A percentile compares a stretch with the other conserved stretches of the same genome.
These are phyloP conservation scores for Pachydiplax longipennis DNA, from an alignment of 2,888 invertebrate species.

Conservation along the genomic window DNA sequence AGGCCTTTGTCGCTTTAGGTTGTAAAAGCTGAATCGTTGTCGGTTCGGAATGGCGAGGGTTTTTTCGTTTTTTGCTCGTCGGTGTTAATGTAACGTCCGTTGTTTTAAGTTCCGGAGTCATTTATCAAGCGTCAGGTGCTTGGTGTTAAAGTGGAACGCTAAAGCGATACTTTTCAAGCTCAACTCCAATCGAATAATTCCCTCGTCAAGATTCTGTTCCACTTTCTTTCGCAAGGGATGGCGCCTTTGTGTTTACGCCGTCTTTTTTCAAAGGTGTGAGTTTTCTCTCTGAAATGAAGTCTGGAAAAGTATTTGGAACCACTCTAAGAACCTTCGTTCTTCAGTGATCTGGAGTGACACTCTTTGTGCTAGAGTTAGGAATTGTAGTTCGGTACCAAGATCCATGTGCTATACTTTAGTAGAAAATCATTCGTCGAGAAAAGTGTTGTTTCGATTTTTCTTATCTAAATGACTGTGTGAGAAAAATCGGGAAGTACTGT, in stretches of 20 bases:
- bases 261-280: not conserved
- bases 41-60: not conserved
- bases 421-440: no score
- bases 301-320: no score
- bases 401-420: no score
- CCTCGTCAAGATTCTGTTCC: not conserved
- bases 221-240: not conserved
- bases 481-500: no score
- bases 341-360: no score
- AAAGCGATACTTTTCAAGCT: not conserved
- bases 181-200: not conserved
- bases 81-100: not conserved
- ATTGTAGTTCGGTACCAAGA: no score
- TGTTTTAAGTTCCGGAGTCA: conserved; percentile 1
- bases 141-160: not conserved
- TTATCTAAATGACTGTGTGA: no score
- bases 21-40: not conserved
- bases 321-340: no score
- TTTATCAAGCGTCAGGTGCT: not conserved
- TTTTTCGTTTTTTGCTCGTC: not conserved
- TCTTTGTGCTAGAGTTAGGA: no score
- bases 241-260: not conserved
- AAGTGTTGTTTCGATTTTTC: no score
- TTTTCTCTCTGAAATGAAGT: no score
- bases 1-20: not conserved